Conservation (phyloP, 2,113 vertebrate genomes). For the Caranx melampygus region DNA sequence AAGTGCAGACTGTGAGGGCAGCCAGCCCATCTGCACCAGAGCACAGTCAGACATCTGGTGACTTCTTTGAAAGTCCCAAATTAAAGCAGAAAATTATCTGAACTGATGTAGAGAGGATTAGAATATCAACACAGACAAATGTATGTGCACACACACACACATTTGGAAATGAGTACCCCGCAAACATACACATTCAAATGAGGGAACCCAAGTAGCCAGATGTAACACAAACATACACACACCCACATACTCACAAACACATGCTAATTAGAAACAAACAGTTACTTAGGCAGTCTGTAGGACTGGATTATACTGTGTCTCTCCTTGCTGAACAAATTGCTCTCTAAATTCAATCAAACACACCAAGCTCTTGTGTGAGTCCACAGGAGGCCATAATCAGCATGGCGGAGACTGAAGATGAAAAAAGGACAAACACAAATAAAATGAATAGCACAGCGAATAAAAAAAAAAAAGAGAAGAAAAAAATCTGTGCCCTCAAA, state of each 20-base stretch:
- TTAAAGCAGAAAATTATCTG: constrained; percentile 54
- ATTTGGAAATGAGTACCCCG: constrained; percentile 17
- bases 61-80: constrained; percentile 63
- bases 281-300: constrained; percentile 66
- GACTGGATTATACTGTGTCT: constrained; percentile 72
- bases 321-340: constrained; percentile 76
- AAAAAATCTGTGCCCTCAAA: constrained; percentile 30
- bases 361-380: constrained; percentile 52
- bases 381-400: constrained; percentile 67
- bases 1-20: constrained; percentile 53
- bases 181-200: constrained; percentile 55
- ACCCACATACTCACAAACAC: constrained; percentile 42
- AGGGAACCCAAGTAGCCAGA: constrained; percentile 35
- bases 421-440: constrained; percentile 19
- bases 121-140: constrained; percentile 62
- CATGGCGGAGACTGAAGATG: constrained; percentile 22
- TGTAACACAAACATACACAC: constrained; percentile 19
- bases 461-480: background rate
- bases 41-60: constrained; percentile 53
- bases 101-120: constrained; percentile 49
- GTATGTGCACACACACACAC: constrained; percentile 32
- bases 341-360: constrained; percentile 78
- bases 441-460: constrained; percentile 23
- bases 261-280: constrained; percentile 79
- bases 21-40: constrained; percentile 55